These are phyloP conservation scores for Pollachius pollachius DNA, from an alignment of 2,113 vertebrate genomes.

Conservation along the genomic window DNA sequence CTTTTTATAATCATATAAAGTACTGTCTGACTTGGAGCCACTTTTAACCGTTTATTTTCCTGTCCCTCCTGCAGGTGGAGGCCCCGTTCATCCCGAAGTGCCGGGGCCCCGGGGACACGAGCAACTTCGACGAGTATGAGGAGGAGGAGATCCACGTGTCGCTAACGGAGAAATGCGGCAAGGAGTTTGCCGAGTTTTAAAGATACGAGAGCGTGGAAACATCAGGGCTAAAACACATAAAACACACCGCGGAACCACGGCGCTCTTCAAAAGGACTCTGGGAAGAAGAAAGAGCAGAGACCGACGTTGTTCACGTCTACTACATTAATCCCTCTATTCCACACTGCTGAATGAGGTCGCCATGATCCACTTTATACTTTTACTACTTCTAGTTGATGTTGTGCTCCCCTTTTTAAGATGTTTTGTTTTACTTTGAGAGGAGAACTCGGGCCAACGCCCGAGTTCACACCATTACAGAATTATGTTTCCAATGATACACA, in stretches of 20 bases:
- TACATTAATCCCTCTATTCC: constrained; percentile 93
- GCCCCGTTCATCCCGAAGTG: constrained; percentile 99
- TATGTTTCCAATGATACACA: constrained; percentile 77
- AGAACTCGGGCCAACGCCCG: constrained; percentile 53
- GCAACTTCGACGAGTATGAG: constrained; percentile 99
- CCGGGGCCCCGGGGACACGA: constrained; percentile 97
- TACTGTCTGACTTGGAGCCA: neutral
- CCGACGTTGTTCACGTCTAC: constrained; percentile 84
- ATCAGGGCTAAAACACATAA: constrained; percentile 77
- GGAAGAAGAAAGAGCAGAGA: constrained; percentile 83
- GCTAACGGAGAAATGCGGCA: constrained; percentile 95
- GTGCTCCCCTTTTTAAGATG: constrained; percentile 71
- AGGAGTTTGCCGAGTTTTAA: constrained; percentile 98
- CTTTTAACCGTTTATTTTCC: neutral
- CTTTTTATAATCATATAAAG: no score
- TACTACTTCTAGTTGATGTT: constrained; percentile 74
- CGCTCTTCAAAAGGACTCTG: constrained; percentile 90
- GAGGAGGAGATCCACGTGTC: constrained; percentile 98
- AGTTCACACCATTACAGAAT: constrained; percentile 71
- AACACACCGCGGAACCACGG: constrained; percentile 82
- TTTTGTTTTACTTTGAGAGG: constrained; percentile 73
- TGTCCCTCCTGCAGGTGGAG: constrained; percentile 81
- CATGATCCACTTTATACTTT: constrained; percentile 72
- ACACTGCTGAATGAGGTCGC: constrained; percentile 87
- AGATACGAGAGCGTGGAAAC: constrained; percentile 76